These are phyloP conservation scores for Acanthoscelides obtectus DNA, from an alignment of 2,888 invertebrate species.

Conservation along the genomic window DNA sequence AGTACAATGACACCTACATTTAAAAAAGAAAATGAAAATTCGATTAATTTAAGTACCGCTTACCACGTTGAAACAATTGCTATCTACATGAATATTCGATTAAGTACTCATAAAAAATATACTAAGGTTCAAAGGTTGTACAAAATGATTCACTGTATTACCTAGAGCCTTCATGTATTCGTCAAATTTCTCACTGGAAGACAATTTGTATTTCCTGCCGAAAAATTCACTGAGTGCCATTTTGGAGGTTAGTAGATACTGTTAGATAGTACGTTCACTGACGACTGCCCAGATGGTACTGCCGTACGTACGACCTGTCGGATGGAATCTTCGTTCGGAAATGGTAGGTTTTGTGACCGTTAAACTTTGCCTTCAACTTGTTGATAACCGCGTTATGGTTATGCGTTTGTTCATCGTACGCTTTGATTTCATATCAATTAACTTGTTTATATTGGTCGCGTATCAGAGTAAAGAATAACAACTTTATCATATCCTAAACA, in stretches of 20 bases:
- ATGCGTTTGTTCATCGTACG: neutral
- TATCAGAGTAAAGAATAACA: neutral
- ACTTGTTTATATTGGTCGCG: neutral
- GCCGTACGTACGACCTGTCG: neutral
- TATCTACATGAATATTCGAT: neutral
- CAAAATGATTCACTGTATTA: conserved; percentile 47
- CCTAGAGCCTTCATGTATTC: conserved; percentile 84
- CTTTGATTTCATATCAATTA: neutral
- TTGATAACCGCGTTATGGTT: neutral
- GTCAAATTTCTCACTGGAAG: conserved; percentile 78
- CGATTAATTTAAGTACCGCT: neutral
- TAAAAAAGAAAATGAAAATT: neutral
- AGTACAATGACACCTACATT: neutral
- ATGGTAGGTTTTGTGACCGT: neutral
- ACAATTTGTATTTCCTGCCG: conserved; percentile 69
- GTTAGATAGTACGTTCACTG: neutral
- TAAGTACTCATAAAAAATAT: neutral
- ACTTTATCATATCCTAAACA: neutral
- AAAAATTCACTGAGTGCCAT: conserved; percentile 24
- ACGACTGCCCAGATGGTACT: neutral
- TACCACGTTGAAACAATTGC: neutral
- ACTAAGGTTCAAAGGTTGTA: neutral
- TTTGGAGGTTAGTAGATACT: neutral
- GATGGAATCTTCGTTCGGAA: neutral
- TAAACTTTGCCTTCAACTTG: neutral